Percentiles rank a stretch among this genome's conserved stretches.
Conservation (phyloP, 2,888 invertebrate species). For the Elgonia sp. region DNA sequence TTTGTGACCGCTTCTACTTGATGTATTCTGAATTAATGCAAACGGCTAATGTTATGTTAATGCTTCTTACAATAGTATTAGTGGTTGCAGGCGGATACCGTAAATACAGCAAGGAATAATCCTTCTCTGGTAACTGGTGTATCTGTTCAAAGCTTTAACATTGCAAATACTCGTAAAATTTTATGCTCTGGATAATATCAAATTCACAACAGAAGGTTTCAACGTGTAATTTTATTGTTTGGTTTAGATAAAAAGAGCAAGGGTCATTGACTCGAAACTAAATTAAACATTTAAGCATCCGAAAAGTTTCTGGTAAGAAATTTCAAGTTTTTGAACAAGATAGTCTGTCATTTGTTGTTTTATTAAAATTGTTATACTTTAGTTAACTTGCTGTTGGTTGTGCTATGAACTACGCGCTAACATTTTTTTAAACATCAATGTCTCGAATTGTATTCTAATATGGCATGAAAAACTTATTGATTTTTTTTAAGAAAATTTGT, state of each 20-base stretch:
- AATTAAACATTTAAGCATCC: too few relatives aligned
- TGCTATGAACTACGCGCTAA: too few relatives aligned
- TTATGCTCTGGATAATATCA: slow-evolving; percentile 51
- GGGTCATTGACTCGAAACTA: slow-evolving; percentile 11
- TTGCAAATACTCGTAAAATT: slow-evolving; percentile 52
- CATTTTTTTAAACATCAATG: too few relatives aligned
- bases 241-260: not conserved
- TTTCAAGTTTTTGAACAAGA: too few relatives aligned
- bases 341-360: too few relatives aligned
- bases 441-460: too few relatives aligned
- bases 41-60: slow-evolving; percentile 83
- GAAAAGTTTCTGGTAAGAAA: too few relatives aligned
- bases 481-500: too few relatives aligned
- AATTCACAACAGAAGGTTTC: slow-evolving; percentile 40
- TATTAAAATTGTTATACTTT: too few relatives aligned
- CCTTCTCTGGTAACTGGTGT: slow-evolving; percentile 78
- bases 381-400: too few relatives aligned
- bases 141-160: slow-evolving; percentile 59
- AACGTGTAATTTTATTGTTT: slow-evolving; percentile 38
- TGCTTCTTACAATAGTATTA: slow-evolving; percentile 78
- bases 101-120: slow-evolving; percentile 80
- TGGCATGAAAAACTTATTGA: too few relatives aligned
- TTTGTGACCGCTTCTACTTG: slow-evolving; percentile 75
- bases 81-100: slow-evolving; percentile 74
- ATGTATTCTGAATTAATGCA: slow-evolving; percentile 83